Base-by-base conservation (phyloP, 2,797 vertebrate genomes). In the Danio kyathit region DNA sequence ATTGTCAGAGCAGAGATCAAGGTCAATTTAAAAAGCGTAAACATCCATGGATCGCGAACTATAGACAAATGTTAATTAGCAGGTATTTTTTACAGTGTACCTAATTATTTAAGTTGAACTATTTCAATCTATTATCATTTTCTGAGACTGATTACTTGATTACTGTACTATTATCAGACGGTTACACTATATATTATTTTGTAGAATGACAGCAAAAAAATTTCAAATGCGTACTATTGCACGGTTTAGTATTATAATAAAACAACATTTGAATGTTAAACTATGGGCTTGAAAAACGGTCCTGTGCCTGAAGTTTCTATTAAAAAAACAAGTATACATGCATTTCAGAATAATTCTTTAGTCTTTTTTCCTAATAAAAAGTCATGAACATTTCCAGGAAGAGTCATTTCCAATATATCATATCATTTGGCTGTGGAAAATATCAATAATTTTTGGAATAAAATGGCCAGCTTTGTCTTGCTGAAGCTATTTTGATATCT, bases 381-480 rank as follows among this genome's bases (percentile, higher is more conserved):
- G 8, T 64, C 40, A 64, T 64, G 9, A 43, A 43, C 9, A n/a
- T 43, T 64, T 64, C n/a, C 40, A 43, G 40, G 40, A 64, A 40
- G 29, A 40, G 29, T 40, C 0, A 38, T 63, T 63, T 63, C 60
- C 9, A 14, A 13, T 14, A 13, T 38, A 17, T 65, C 16, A 12
- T 29, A 29, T 16, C 4, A 49, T 48, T 66, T 48, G 48, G 44
- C 29, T 43, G 17, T 40, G 14, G 14, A 52, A 52, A 70, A 11
- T 12, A 17, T 40, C 11, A 67, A 49, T 49, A 5, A n/a, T n/a
- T 70, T 70, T 41, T 21, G 43, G 48, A 71, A 54, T 41, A 41
- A 70, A 70, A 54, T 52, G 67, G 16, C 67, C 49, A 41, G 67
- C 19, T 29, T 59, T 29, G 19, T 51, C 66, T 69, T 69, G 48